Evolutionary conservation across 2,113 vertebrate species (phyloP).

Genomic region (Pipra filicauda): DNA sequence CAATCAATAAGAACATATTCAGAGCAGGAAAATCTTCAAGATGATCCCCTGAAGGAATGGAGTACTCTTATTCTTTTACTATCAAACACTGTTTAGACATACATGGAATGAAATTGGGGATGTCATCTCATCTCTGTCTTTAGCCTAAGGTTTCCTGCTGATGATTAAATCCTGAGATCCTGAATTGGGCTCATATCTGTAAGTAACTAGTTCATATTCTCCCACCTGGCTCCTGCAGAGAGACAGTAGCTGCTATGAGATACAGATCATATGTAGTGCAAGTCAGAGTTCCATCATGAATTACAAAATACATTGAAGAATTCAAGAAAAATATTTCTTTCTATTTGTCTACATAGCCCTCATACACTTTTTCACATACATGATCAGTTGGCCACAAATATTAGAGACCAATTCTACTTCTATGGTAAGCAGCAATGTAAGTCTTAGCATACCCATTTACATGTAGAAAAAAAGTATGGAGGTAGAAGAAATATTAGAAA

Average conservation of each 20-base stretch:
- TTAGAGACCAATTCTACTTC: neutral
- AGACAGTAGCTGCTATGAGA: neutral
- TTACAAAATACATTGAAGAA: neutral
- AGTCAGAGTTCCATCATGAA: neutral
- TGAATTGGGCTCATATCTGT: neutral
- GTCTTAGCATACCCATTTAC: neutral
- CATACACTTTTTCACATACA: neutral
- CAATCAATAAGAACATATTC: neutral
- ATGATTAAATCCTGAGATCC: neutral
- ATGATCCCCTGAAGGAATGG: neutral
- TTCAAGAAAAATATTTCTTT: neutral
- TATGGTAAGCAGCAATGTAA: accelerated
- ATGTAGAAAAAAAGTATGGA: neutral
- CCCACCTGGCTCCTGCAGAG: neutral
- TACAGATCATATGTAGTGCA: neutral
- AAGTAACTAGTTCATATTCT: neutral
- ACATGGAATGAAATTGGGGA: neutral
- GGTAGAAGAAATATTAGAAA: neutral
- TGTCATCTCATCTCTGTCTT: neutral
- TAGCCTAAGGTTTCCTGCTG: neutral
- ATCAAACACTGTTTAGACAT: neutral
- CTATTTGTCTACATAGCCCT: neutral
- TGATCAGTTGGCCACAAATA: neutral
- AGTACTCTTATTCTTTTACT: neutral
- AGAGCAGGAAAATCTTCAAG: neutral